These are phyloP conservation scores for Lomographa bimaculata DNA, from an alignment of 2,888 invertebrate species.

Conservation along the genomic window DNA sequence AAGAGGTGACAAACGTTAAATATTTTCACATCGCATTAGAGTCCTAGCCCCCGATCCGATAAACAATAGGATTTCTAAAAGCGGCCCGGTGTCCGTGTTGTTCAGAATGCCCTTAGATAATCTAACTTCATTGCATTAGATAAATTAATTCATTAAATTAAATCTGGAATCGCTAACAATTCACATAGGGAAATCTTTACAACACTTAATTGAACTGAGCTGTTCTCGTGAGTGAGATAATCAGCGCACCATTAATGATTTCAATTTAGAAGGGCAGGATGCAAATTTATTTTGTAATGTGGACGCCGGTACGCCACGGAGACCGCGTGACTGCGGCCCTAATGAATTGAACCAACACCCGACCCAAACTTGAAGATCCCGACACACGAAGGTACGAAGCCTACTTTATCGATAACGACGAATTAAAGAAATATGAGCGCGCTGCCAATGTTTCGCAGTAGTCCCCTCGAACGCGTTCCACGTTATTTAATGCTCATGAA, in stretches of 20 bases:
- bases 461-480: slow-evolving; percentile 12
- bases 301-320: slow-evolving; percentile 56
- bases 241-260: slow-evolving; percentile 75
- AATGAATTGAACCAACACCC: slow-evolving; percentile 60
- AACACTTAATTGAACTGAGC: slow-evolving; percentile 75
- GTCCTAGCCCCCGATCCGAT: slow-evolving; percentile 30
- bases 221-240: slow-evolving; percentile 80
- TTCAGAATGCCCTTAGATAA: slow-evolving; percentile 41
- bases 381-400: too few species aligned
- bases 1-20: slow-evolving; percentile 17
- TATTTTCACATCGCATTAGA: slow-evolving; percentile 33
- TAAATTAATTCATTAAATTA: slow-evolving; percentile 73
- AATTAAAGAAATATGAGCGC: slow-evolving; percentile 22
- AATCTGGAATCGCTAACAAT: slow-evolving; percentile 66
- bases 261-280: slow-evolving; percentile 75
- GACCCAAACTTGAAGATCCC: slow-evolving; percentile 32
- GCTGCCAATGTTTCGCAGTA: slow-evolving; percentile 19
- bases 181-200: slow-evolving; percentile 75
- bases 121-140: slow-evolving; percentile 42
- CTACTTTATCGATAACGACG: slow-evolving; percentile 27
- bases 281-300: slow-evolving; percentile 68
- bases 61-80: slow-evolving; percentile 34
- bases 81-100: slow-evolving; percentile 34
- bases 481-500: slow-evolving; percentile 21
- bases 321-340: slow-evolving; percentile 37